Percentiles rank a stretch among this genome's conserved stretches.
Evolutionary conservation across 2,888 invertebrate genomes (phyloP).

Genomic region (Leptura quadrifasciata): DNA sequence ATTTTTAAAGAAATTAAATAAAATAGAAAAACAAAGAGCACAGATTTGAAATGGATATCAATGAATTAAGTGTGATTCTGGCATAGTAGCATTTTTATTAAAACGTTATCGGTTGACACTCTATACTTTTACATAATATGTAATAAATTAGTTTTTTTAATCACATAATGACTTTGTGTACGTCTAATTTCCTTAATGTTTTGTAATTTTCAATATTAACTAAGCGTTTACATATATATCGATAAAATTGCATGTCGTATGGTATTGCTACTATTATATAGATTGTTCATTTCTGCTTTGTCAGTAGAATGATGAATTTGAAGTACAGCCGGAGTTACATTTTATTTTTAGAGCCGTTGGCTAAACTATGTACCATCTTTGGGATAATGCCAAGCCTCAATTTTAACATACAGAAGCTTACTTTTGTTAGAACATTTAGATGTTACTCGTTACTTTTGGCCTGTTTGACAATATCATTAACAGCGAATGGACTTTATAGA

Average conservation of each 20-base stretch:
- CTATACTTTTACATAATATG: too few relatives aligned
- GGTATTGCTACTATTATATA: not conserved
- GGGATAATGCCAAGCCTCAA: not conserved
- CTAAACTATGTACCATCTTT: not conserved
- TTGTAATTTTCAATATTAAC: not conserved
- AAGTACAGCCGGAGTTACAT: not conserved
- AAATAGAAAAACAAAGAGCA: too few relatives aligned
- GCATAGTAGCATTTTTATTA: too few relatives aligned
- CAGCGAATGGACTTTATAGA: not conserved
- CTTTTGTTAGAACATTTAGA: not conserved
- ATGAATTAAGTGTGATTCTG: too few relatives aligned
- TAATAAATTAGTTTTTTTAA: too few relatives aligned
- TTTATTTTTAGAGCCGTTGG: not conserved
- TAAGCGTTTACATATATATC: not conserved
- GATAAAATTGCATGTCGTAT: not conserved
- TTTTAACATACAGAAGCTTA: not conserved
- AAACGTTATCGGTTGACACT: too few relatives aligned
- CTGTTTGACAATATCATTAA: not conserved
- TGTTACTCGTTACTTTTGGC: not conserved
- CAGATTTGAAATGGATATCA: too few relatives aligned
- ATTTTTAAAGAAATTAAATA: too few relatives aligned
- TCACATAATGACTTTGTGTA: too few relatives aligned
- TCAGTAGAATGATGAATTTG: not conserved
- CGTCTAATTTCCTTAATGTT: too few relatives aligned
- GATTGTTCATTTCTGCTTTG: not conserved